Conservation (phyloP, 2,888 invertebrate species). For the Galerucella nymphaeae region DNA sequence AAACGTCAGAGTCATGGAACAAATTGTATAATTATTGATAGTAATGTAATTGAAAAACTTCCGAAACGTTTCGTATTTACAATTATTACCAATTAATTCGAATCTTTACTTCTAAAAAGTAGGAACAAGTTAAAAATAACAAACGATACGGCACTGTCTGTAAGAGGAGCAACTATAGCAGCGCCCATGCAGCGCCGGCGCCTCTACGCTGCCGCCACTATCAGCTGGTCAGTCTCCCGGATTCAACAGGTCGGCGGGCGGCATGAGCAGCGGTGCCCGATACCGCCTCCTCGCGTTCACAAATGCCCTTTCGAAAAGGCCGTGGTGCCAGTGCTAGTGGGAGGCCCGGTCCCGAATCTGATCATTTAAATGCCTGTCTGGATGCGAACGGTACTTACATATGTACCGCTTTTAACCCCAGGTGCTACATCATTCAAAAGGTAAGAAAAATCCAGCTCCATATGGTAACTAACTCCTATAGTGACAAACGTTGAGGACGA, state of each 20-base stretch:
- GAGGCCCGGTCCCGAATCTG: constrained; percentile 46
- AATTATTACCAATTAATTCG: no score
- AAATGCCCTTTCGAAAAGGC: constrained; percentile 62
- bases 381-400: constrained; percentile 71
- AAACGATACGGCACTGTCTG: constrained; percentile 30
- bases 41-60: no score
- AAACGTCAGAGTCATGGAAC: no score
- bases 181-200: constrained; percentile 34
- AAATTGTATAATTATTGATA: no score
- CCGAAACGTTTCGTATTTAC: no score
- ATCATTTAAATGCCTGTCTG: constrained; percentile 65
- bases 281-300: constrained; percentile 56
- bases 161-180: constrained; percentile 36
- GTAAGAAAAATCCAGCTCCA: constrained; percentile 60
- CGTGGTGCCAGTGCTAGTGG: constrained; percentile 53
- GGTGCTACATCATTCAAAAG: constrained; percentile 75
- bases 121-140: no score
- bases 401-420: constrained; percentile 72
- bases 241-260: constrained; percentile 68
- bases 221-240: constrained; percentile 60
- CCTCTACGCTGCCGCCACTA: constrained; percentile 53
- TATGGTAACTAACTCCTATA: constrained; percentile 20
- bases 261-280: constrained; percentile 60
- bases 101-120: no score
- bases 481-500: constrained; percentile 7